Evolutionary conservation across 2,113 vertebrate genomes (phyloP).

Genomic region (Morone chrysops): DNA sequence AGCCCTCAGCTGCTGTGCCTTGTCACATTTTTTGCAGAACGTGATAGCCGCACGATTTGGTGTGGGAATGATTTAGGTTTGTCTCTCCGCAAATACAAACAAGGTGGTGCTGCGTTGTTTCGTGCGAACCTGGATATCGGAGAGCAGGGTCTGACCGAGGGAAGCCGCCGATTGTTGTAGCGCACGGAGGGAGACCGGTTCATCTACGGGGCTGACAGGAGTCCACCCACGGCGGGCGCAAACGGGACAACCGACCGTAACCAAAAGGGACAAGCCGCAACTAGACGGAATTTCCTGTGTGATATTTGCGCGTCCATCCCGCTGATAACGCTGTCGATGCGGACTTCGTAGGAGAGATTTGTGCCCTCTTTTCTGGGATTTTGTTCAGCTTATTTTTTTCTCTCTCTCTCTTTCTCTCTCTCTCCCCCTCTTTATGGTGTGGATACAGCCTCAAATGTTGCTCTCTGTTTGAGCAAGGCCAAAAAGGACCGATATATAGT

Average conservation of each 20-base stretch:
- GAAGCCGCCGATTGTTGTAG: slow-evolving; percentile 31
- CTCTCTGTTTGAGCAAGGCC: slow-evolving; percentile 43
- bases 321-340: not conserved
- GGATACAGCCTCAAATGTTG: slow-evolving; percentile 58
- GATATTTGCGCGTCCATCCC: slow-evolving; percentile 11
- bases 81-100: slow-evolving; percentile 51
- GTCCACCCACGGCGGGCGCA: slow-evolving; percentile 57
- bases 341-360: slow-evolving; percentile 40
- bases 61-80: slow-evolving; percentile 63
- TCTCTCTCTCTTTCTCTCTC: no score
- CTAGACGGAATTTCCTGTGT: slow-evolving; percentile 56
- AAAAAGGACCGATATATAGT: slow-evolving; percentile 29
- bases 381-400: not conserved
- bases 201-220: slow-evolving; percentile 51
- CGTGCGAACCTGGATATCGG: slow-evolving; percentile 34
- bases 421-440: slow-evolving; percentile 1
- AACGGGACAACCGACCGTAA: slow-evolving; percentile 71
- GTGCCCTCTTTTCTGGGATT: slow-evolving; percentile 35
- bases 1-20: slow-evolving; percentile 83
- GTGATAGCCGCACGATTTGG: slow-evolving; percentile 68
- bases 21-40: slow-evolving; percentile 81
- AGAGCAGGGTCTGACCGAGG: slow-evolving; percentile 25
- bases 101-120: slow-evolving; percentile 51
- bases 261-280: slow-evolving; percentile 63
- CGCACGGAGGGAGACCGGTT: slow-evolving; percentile 46